These are phyloP conservation scores for Drosophila anomalata DNA, from an alignment of 2,888 invertebrate species.

Conservation along the genomic window DNA sequence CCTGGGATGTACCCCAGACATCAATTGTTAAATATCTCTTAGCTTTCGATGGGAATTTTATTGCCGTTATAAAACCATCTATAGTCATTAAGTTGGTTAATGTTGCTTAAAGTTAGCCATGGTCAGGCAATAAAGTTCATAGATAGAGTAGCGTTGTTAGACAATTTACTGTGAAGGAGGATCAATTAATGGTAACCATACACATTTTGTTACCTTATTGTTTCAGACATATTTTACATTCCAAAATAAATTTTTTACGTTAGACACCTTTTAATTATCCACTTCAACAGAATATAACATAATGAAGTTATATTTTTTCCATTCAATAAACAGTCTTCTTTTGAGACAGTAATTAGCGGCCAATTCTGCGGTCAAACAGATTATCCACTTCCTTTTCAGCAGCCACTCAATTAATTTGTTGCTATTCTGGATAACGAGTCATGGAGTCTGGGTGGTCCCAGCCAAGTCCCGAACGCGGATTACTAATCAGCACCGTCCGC, in stretches of 20 bases:
- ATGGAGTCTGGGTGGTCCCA: conserved; percentile 57
- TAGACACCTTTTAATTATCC: no score
- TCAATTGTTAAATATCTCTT: conserved; percentile 7
- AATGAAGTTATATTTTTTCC: neutral
- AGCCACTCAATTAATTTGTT: conserved; percentile 53
- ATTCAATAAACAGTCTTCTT: conserved; percentile 1
- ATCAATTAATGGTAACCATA: no score
- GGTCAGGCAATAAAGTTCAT: neutral
- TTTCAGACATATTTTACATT: no score
- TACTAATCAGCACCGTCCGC: conserved; percentile 63
- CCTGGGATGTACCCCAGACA: conserved; percentile 9
- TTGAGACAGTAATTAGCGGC: neutral
- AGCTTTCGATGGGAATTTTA: neutral
- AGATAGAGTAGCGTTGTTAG: no score
- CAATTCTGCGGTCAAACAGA: conserved; percentile 37
- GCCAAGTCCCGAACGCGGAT: conserved; percentile 61
- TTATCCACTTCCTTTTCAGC: conserved; percentile 54
- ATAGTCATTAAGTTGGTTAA: neutral
- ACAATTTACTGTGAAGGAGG: no score
- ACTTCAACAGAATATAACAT: no score
- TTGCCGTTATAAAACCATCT: neutral
- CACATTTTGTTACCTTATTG: no score
- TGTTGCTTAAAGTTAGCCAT: neutral
- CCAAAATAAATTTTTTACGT: no score
- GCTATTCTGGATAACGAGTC: conserved; percentile 17